Evolutionary conservation across 2,888 invertebrate genomes (phyloP).

Genomic region (Patella depressa): DNA sequence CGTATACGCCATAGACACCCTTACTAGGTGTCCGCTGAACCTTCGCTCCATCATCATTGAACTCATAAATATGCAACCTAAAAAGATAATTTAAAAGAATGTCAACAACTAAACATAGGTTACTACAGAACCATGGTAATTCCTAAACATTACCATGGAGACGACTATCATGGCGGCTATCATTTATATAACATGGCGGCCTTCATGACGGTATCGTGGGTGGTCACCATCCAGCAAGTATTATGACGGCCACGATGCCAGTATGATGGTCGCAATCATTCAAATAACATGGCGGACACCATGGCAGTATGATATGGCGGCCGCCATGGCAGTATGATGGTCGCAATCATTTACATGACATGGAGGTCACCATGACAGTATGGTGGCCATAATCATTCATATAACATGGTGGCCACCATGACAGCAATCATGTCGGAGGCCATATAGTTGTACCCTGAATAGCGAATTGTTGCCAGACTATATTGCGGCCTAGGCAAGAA

Average conservation of each 20-base stretch:
- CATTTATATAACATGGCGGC: not conserved
- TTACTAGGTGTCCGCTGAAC: conserved; percentile 43
- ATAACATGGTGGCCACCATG: no score
- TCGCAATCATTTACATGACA: no score
- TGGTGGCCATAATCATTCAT: no score
- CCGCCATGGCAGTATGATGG: no score
- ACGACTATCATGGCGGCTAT: not conserved
- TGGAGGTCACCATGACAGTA: no score
- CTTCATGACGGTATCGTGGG: not conserved
- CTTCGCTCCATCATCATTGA: conserved; percentile 30
- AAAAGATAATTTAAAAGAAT: conserved; percentile 12
- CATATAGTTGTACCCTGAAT: no score
- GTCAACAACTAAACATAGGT: not conserved
- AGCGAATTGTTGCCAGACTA: no score
- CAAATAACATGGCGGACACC: no score
- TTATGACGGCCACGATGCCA: not conserved
- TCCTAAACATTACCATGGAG: not conserved
- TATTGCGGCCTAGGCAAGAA: no score
- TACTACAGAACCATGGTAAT: not conserved
- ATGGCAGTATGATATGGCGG: no score
- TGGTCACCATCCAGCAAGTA: not conserved
- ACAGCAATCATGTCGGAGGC: no score
- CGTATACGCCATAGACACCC: conserved; percentile 54
- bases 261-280: not conserved
- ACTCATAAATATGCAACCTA: conserved; percentile 56